Evolutionary conservation across 2,797 vertebrate species (phyloP), one percentile per base, ranked within the genome.

Genomic region (Sus cebifrons): DNA sequence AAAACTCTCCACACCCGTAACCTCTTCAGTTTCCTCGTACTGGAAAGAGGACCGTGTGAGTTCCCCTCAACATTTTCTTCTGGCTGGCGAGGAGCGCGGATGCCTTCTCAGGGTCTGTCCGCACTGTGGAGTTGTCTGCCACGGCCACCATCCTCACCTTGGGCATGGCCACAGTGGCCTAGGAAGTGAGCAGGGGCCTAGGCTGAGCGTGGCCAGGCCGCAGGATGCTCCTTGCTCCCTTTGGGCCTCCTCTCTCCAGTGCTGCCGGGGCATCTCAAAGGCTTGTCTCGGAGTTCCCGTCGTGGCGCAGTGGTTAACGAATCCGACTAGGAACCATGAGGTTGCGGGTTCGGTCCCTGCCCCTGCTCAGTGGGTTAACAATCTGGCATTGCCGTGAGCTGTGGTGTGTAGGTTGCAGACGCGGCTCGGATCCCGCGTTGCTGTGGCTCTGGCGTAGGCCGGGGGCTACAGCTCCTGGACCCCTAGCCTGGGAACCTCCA

Each of bases 1-100:
- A 65, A 90, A 87, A 75, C 10, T 67, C 23, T 77, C 13, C 29
- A 25, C 15, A 40, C n/a, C n/a, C 23, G 15, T 75, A 75, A 25
- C 64, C 49, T 54, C 93, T 91, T 87, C 90, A 27, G 25, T 78
- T 56, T 86, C 81, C 82, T 73, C 27, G 60, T 52, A 25, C 25
- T 94, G 36, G 25, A 67, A 40, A 91, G 49, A 83, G 60, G 75
- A 52, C 56, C 91, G 13, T 94, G 11, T 91, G 49, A 85, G 96
- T 49, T 79, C 86, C 68, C 58, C 78, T 85, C 29, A 84, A 5
- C 12, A 16, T 88, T 94, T 96, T 83, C 56, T 91, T 86, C 95
- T 82, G 52, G 9, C 25, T 92, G 52, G 10, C 49, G 27, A 90
- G 91, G 65, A 82, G 93, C 58, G 49, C 73, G 29, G 17, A 25